These are phyloP conservation scores for Aleiodes sp. DNA, from an alignment of 1,140 invertebrate species.

Conservation along the genomic window DNA sequence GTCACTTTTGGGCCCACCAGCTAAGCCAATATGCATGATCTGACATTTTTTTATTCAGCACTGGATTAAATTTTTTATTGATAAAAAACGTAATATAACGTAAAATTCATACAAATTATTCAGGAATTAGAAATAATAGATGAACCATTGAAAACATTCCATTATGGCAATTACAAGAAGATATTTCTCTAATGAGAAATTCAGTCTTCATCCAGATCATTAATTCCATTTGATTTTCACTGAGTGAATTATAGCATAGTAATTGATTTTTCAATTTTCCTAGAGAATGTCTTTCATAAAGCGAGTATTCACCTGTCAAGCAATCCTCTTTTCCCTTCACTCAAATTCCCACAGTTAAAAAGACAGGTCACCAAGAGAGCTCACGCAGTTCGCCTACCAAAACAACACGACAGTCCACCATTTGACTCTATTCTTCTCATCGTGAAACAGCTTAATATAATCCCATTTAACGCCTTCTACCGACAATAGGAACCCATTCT, in stretches of 20 bases:
- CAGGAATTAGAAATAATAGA: no score
- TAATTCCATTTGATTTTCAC: no score
- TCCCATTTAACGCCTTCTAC: constrained; percentile 59
- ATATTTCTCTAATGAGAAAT: no score
- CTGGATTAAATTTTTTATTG: not conserved
- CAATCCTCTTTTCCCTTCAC: constrained; percentile 11
- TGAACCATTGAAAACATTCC: no score
- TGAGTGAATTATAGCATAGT: not conserved
- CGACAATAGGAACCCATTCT: constrained; percentile 14
- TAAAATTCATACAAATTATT: no score
- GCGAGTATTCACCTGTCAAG: constrained; percentile 13
- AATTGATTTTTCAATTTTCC: not conserved
- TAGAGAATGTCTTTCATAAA: no score
- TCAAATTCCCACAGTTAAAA: constrained; percentile 4
- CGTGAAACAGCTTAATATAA: constrained; percentile 67
- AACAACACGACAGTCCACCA: constrained; percentile 62
- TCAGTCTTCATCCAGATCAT: no score
- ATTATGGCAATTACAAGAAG: no score
- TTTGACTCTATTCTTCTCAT: constrained; percentile 63
- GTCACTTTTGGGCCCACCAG: constrained; percentile 16
- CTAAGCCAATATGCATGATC: constrained; percentile 20
- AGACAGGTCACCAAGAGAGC: constrained; percentile 20
- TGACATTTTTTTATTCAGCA: constrained; percentile 41
- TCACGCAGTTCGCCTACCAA: constrained; percentile 61
- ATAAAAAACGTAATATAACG: no score